Evolutionary conservation across 1,140 invertebrate species (phyloP), one percentile per base, ranked within the genome.

Genomic region (Mesaphorura yosii): DNA sequence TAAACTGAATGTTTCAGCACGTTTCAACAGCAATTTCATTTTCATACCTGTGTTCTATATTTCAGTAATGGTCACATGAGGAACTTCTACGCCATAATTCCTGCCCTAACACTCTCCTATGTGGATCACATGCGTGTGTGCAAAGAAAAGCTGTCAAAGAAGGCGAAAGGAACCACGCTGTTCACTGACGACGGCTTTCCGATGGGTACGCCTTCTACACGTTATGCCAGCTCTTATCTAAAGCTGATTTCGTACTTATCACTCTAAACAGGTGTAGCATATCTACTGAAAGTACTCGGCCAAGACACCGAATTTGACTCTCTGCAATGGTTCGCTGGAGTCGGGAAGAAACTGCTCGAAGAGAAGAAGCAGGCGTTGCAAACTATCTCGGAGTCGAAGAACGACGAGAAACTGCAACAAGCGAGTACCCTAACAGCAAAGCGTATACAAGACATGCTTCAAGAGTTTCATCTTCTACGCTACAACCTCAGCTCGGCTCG

Each of bases 171-270:
- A 15, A 86, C 84, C 23, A 84, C 87, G 51, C 79, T 87, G 3
- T 98, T 98, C 69, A 93, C 89, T 5, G 93, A 98, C 72, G 95
- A 98, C 73, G 95, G 95, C 29, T 98, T 99, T 75, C 86, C 91
- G 23, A 89, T 99, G 78, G 94, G 93, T 80, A 68, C 70, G 64
- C 52, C 28, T 38, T 31, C 20, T n/a, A n/a, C n/a, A n/a, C n/a
- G 29, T 7, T 34, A n/a, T 34, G 12, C 10, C 15, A 22, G 12
- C 14, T 7, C 7, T n/a, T 42, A 42, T 10, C 20, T 7, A n/a
- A 15, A 42, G 15, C 14, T 14, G 40, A 15, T 7, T 10, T 7
- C 10, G 15, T 10, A n/a, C 14, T n/a, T 15, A 10, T 10, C 7
- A 42, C 7, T 42, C 15, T 15, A 42, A 6, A 41, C 29, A 81